Percentiles rank a stretch among this genome's conserved stretches.
These are phyloP conservation scores for Sacculina carcini DNA, from an alignment of 2,888 invertebrate species.

Conservation along the genomic window DNA sequence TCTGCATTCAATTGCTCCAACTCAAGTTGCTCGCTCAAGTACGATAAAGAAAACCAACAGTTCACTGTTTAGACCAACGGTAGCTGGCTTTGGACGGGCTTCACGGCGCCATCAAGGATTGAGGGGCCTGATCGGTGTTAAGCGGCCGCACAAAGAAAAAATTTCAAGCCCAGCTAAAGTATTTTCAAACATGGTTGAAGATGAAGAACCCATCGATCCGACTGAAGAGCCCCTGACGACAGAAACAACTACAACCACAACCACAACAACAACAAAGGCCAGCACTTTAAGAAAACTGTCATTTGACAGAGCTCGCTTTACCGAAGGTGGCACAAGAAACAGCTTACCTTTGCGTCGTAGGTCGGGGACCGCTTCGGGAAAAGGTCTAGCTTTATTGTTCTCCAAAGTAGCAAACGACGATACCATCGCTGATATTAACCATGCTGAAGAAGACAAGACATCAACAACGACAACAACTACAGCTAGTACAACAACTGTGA, in stretches of 20 bases:
- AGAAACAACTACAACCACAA: background rate
- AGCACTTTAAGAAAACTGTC: background rate
- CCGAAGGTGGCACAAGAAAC: background rate
- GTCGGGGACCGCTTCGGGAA: background rate
- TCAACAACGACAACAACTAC: background rate
- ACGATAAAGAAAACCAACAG: too few relatives aligned
- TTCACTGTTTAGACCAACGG: too few relatives aligned
- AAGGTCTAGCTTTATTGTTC: background rate
- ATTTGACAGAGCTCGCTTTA: background rate
- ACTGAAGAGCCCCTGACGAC: background rate
- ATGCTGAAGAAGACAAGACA: background rate
- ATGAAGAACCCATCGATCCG: background rate
- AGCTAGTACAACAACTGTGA: background rate
- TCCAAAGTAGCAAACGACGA: background rate
- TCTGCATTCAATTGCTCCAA: too few relatives aligned
- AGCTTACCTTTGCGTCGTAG: background rate
- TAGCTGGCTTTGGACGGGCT: too few relatives aligned
- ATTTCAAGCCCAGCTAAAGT: too few relatives aligned
- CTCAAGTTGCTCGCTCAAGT: too few relatives aligned
- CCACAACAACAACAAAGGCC: background rate
- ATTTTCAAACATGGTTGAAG: background rate
- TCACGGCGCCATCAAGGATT: too few relatives aligned
- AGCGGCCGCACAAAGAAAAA: too few relatives aligned
- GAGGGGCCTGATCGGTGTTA: too few relatives aligned
- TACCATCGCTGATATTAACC: too few relatives aligned